phyloP scores from a whole-genome alignment of 2,797 vertebrate species.

The Rhinophrynus dorsalis region DNA sequence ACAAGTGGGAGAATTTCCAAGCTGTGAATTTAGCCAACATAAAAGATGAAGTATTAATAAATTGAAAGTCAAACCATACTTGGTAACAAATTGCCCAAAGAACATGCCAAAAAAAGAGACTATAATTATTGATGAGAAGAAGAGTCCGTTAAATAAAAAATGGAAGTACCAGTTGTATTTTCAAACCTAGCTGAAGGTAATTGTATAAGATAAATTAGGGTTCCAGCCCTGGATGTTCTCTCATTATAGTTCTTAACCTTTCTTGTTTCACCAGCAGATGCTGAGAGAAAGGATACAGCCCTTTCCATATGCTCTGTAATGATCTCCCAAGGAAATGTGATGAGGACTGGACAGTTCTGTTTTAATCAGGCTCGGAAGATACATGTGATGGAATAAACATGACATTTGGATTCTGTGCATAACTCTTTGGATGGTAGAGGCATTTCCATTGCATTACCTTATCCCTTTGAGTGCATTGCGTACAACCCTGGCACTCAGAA shows the following conservation, averaged over 20 bases:
- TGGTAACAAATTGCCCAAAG: constrained; percentile 46
- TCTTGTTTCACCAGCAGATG: constrained; percentile 23
- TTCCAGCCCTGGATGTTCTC: constrained; percentile 16
- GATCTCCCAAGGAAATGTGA: constrained; percentile 22
- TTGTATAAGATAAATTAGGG: constrained; percentile 12
- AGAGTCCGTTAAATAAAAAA: constrained; percentile 19
- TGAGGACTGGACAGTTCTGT: constrained; percentile 41
- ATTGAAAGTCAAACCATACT: constrained; percentile 43
- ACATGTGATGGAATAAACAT: no score
- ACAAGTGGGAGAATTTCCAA: constrained; percentile 57
- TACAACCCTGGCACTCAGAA: no score
- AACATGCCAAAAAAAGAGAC: constrained; percentile 28
- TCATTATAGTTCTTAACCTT: constrained; percentile 34
- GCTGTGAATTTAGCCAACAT: constrained; percentile 45
- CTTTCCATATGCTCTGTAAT: constrained; percentile 28
- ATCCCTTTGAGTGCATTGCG: no score
- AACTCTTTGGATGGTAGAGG: no score
- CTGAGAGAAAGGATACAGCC: constrained; percentile 18
- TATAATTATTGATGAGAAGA: constrained; percentile 23
- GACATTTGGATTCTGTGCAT: no score
- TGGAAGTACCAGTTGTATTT: not conserved
- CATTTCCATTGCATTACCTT: no score
- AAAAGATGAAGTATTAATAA: constrained; percentile 37
- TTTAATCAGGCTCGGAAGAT: constrained; percentile 18
- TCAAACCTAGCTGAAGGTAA: constrained; percentile 6